These are phyloP conservation scores for Actenoides lindsayi DNA, from an alignment of 2,113 vertebrate species.

Conservation along the genomic window DNA sequence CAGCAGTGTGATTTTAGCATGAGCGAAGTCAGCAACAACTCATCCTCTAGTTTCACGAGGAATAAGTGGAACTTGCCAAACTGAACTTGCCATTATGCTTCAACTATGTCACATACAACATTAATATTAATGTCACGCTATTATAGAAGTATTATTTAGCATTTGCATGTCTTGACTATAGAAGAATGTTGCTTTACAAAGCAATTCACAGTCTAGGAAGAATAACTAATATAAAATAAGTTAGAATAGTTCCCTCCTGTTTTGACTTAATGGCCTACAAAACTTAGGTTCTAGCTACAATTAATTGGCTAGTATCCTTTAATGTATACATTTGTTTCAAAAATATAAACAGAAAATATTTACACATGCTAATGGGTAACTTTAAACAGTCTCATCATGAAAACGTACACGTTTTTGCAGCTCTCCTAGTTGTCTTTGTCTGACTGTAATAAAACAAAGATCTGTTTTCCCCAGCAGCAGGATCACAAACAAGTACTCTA, in stretches of 20 bases:
- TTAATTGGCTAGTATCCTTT: neutral
- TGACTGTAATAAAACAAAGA: neutral
- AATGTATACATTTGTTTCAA: neutral
- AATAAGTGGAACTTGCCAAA: neutral
- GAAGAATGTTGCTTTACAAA: neutral
- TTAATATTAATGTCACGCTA: neutral
- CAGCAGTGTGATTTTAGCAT: neutral
- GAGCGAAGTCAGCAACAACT: neutral
- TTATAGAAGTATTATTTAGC: neutral
- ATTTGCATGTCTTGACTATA: neutral
- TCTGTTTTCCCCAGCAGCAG: neutral
- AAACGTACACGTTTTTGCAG: neutral
- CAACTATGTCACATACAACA: neutral
- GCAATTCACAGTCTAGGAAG: neutral
- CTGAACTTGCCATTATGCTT: neutral
- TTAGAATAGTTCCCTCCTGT: neutral
- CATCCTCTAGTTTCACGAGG: neutral
- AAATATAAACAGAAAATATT: constrained; percentile 8
- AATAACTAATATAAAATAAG: neutral
- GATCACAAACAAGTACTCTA: neutral
- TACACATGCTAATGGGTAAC: neutral
- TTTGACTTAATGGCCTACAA: neutral
- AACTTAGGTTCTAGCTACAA: neutral
- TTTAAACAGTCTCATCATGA: neutral
- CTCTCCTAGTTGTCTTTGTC: neutral